Evolutionary conservation across 2,113 vertebrate genomes (phyloP).

Genomic region (Dipodomys stephensi): DNA sequence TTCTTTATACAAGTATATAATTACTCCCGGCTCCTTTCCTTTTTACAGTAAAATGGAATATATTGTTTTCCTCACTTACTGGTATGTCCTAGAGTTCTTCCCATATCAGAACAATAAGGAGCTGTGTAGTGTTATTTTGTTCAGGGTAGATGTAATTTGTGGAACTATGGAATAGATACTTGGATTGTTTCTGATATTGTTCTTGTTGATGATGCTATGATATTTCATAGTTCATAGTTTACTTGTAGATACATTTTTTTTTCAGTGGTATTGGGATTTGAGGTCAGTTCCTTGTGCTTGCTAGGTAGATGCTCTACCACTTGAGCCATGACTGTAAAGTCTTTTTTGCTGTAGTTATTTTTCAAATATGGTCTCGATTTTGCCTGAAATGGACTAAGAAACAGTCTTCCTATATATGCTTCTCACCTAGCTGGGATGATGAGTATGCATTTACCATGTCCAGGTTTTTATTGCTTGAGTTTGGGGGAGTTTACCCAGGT

Average conservation of each 20-base stretch:
- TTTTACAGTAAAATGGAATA: background rate
- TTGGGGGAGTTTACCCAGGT: too few species aligned
- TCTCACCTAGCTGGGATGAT: too few species aligned
- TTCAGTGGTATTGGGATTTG: too few species aligned
- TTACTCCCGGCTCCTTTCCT: fast-evolving
- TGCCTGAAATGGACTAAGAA: too few species aligned
- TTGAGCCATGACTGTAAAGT: too few species aligned
- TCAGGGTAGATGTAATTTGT: background rate
- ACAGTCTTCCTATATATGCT: too few species aligned
- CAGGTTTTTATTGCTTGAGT: too few species aligned
- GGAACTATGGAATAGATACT: background rate
- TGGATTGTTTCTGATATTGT: background rate
- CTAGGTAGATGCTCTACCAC: too few species aligned
- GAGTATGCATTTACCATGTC: too few species aligned
- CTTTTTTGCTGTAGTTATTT: too few species aligned
- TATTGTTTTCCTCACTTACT: background rate
- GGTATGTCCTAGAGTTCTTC: background rate
- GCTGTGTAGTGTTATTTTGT: background rate
- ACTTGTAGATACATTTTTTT: background rate
- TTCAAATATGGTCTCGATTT: too few species aligned
- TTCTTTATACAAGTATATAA: background rate
- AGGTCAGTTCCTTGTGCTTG: too few species aligned
- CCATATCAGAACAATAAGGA: background rate
- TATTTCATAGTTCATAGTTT: background rate
- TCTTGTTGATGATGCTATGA: background rate